A percentile compares a stretch with the other conserved stretches of the same genome.
phyloP scores from a whole-genome alignment of 2,888 invertebrate genomes.

The Thymelicus acteon region DNA sequence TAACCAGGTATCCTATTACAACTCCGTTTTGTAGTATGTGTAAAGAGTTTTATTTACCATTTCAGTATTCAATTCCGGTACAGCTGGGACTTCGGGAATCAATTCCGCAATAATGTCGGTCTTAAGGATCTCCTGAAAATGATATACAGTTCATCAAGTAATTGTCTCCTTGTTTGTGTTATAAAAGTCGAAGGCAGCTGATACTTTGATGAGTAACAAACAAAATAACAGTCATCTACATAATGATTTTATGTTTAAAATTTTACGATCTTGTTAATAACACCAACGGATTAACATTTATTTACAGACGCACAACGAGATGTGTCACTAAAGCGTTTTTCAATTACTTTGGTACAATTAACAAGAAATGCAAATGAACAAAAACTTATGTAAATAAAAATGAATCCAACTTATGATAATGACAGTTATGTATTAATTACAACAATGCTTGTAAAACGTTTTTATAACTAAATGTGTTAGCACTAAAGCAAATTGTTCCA shows the following conservation, averaged over 20 bases:
- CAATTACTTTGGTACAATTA: conserved; percentile 5
- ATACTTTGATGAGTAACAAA: background rate
- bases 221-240: conserved; percentile 1
- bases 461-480: conserved; percentile 54
- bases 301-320: no score
- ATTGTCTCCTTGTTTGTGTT: background rate
- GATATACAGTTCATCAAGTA: background rate
- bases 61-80: conserved; percentile 75
- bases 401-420: conserved; percentile 7
- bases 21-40: no score
- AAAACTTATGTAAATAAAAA: background rate
- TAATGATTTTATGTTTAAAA: background rate
- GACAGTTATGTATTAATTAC: background rate
- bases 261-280: conserved; percentile 19
- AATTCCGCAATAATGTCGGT: conserved; percentile 75
- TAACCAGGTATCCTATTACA: no score
- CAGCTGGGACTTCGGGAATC: conserved; percentile 73
- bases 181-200: background rate
- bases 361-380: background rate
- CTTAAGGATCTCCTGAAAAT: conserved; percentile 62
- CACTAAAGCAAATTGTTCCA: conserved; percentile 54
- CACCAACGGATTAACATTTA: conserved; percentile 3
- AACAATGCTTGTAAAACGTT: conserved; percentile 10
- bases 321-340: background rate
- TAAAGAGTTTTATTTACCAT: conserved; percentile 52